These are phyloP conservation scores for Palaemon carinicauda DNA, from an alignment of 1,140 invertebrate species.

Conservation along the genomic window DNA sequence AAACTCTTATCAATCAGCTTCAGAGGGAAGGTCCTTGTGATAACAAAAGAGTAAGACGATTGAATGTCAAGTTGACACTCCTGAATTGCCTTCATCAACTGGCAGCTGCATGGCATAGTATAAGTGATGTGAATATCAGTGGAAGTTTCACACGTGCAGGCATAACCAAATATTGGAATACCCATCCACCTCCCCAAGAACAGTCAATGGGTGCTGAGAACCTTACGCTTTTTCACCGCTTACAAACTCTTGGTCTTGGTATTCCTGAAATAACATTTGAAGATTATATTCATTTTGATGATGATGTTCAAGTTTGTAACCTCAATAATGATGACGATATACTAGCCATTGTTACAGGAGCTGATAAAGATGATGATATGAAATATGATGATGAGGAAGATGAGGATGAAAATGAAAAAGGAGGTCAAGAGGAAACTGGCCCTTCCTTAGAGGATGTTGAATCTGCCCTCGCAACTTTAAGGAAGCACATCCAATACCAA, in stretches of 20 bases:
- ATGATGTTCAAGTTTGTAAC: conserved; percentile 53
- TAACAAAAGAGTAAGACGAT: conserved; percentile 8
- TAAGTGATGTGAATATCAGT: conserved; percentile 49
- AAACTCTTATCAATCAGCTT: conserved; percentile 36
- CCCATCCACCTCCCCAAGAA: conserved; percentile 29
- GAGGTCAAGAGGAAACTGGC: not conserved
- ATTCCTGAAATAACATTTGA: conserved; percentile 52
- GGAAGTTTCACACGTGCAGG: conserved; percentile 51
- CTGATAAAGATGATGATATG: conserved; percentile 37
- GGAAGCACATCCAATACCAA: conserved; percentile 48
- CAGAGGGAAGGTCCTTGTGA: conserved; percentile 6
- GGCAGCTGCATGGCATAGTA: conserved; percentile 51
- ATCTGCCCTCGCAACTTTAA: conserved; percentile 25
- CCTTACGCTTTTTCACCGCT: conserved; percentile 34
- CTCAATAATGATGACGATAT: conserved; percentile 55
- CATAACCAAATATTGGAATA: conserved; percentile 52
- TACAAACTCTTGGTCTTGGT: conserved; percentile 19
- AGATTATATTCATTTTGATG: conserved; percentile 56
- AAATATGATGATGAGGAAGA: conserved; percentile 27
- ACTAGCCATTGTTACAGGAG: conserved; percentile 47
- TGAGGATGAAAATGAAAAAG: conserved; percentile 20
- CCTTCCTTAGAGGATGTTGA: conserved; percentile 41
- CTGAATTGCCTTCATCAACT: conserved; percentile 47
- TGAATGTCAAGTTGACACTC: conserved; percentile 29
- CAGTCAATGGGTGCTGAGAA: conserved; percentile 29